A percentile compares a stretch with the other conserved stretches of the same genome.
phyloP scores from a whole-genome alignment of 2,888 invertebrate species.

The Pelosia muscerda region DNA sequence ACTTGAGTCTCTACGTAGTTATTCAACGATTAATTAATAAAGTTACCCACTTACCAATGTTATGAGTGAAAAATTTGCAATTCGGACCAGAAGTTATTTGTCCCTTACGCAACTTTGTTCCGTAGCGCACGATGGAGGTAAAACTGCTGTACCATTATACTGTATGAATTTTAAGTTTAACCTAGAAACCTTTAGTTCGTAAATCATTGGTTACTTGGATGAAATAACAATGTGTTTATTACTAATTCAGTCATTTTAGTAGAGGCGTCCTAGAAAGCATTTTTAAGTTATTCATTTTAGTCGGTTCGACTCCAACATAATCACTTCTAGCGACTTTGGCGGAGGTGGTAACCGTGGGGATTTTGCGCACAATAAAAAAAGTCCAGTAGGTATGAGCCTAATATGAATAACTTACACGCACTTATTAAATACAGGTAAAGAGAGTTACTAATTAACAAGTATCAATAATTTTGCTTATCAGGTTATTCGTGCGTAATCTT shows the following conservation, averaged over 20 bases:
- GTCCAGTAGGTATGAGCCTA: too few relatives aligned
- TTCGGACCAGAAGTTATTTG: conserved; percentile 18
- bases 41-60: conserved; percentile 40
- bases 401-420: too few relatives aligned
- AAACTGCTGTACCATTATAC: not conserved
- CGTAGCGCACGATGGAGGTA: conserved; percentile 14
- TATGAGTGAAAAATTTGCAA: conserved; percentile 37
- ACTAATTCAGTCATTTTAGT: not conserved
- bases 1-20: conserved; percentile 43
- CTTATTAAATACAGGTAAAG: too few relatives aligned
- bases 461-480: too few relatives aligned
- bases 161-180: conserved; percentile 38
- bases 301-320: too few relatives aligned
- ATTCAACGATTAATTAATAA: conserved; percentile 51
- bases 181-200: conserved; percentile 38
- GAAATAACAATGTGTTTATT: conserved; percentile 18
- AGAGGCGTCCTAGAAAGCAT: too few relatives aligned
- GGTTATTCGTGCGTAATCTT: too few relatives aligned
- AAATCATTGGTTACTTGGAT: conserved; percentile 16
- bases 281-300: too few relatives aligned
- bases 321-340: too few relatives aligned
- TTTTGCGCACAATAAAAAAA: too few relatives aligned
- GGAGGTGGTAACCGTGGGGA: too few relatives aligned
- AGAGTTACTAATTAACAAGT: too few relatives aligned
- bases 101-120: conserved; percentile 17